Evolutionary conservation across 2,888 invertebrate species (phyloP).

Genomic region (Ramazzottius varieornatus): DNA sequence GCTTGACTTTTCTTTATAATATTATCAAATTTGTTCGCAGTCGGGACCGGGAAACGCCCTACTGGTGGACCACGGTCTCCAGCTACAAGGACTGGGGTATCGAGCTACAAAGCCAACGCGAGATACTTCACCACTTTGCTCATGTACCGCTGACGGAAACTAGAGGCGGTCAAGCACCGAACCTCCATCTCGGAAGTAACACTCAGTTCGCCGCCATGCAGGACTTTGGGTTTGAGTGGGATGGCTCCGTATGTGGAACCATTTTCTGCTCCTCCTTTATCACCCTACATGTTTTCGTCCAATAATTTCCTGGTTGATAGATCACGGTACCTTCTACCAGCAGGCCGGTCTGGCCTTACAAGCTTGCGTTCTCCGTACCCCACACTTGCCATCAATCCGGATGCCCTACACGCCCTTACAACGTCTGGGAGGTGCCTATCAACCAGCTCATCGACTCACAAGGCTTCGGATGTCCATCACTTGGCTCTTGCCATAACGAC

Average conservation of each 20-base stretch:
- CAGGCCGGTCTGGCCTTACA: background rate
- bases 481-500: background rate
- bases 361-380: background rate
- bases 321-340: background rate
- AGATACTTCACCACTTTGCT: background rate
- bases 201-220: slow-evolving; percentile 3
- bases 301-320: background rate
- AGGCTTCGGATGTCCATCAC: background rate
- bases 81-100: slow-evolving; percentile 2
- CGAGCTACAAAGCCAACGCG: background rate
- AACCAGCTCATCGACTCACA: background rate
- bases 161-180: background rate
- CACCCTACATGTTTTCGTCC: background rate
- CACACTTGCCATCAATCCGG: background rate
- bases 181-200: background rate
- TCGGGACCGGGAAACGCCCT: background rate
- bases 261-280: background rate
- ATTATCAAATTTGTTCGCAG: too few relatives aligned
- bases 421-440: background rate
- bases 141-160: background rate
- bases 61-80: slow-evolving; percentile 1
- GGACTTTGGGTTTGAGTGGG: slow-evolving; percentile 1
- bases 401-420: background rate
- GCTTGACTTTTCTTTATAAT: too few relatives aligned
- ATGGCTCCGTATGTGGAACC: background rate